phyloP scores from a whole-genome alignment of 2,888 invertebrate species.

The Macropis europaea region DNA sequence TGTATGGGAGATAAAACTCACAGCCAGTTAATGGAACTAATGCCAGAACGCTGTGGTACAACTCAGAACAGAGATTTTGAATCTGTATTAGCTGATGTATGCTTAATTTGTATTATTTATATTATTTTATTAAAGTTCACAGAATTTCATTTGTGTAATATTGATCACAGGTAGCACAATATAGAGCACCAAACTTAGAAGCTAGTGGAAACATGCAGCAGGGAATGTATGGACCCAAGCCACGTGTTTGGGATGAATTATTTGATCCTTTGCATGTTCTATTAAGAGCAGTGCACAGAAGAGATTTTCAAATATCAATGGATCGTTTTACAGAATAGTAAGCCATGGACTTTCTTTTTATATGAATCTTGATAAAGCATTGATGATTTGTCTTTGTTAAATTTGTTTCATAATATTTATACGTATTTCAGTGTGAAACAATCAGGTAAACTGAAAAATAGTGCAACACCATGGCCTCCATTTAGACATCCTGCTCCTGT shows the following conservation, averaged over 20 bases:
- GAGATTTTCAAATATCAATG: slow-evolving; percentile 96
- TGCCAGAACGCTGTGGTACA: slow-evolving; percentile 98
- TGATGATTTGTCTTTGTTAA: background rate
- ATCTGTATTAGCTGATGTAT: slow-evolving; percentile 88
- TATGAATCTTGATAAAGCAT: background rate
- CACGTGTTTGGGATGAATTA: slow-evolving; percentile 93
- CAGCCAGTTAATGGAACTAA: slow-evolving; percentile 95
- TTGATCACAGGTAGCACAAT: slow-evolving; percentile 86
- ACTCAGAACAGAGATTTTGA: slow-evolving; percentile 94
- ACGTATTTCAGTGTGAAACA: slow-evolving; percentile 81
- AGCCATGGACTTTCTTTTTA: slow-evolving; percentile 75
- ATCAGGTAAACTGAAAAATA: slow-evolving; percentile 82
- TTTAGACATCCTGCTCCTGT: slow-evolving; percentile 87
- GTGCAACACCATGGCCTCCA: slow-evolving; percentile 89
- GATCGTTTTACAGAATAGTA: slow-evolving; percentile 95
- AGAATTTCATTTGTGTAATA: slow-evolving; percentile 5
- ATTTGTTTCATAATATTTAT: background rate
- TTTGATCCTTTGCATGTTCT: slow-evolving; percentile 97
- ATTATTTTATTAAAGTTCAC: background rate
- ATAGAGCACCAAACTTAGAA: slow-evolving; percentile 94
- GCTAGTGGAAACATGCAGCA: slow-evolving; percentile 87
- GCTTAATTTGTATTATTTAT: slow-evolving; percentile 52
- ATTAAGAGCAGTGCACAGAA: slow-evolving; percentile 92
- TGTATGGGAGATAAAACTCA: slow-evolving; percentile 98
- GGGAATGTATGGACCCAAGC: slow-evolving; percentile 92